A percentile compares a stretch with the other conserved stretches of the same genome.
Evolutionary conservation across 2,888 invertebrate species (phyloP).

Genomic region (Perithous albicinctus): DNA sequence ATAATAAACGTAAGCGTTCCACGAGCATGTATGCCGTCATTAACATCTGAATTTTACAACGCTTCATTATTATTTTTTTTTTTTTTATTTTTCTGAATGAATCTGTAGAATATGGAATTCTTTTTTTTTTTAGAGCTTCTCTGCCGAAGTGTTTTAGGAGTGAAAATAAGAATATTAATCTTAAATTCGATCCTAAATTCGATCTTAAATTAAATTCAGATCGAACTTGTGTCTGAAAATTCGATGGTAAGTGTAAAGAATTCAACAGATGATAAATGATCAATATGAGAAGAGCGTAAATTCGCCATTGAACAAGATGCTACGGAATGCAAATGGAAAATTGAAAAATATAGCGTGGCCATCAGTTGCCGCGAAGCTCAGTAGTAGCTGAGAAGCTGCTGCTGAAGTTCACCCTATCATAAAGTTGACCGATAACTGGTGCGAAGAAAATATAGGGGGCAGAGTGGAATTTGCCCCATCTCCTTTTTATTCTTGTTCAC

Average conservation of each 20-base stretch:
- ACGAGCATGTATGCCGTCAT: neutral
- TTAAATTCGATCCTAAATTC: no score
- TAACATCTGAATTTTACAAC: neutral
- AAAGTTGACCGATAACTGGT: constrained; percentile 50
- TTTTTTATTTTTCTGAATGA: no score
- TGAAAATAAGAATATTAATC: no score
- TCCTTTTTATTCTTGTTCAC: constrained; percentile 42
- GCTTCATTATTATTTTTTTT: neutral
- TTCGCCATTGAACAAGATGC: constrained; percentile 65
- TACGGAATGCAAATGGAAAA: constrained; percentile 78
- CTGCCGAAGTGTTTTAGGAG: no score
- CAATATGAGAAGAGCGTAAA: constrained; percentile 57
- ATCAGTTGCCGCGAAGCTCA: neutral
- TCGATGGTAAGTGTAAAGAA: no score
- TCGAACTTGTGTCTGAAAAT: no score
- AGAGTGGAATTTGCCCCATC: constrained; percentile 62
- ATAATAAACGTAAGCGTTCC: constrained; percentile 1
- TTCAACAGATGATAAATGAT: neutral
- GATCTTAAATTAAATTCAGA: no score
- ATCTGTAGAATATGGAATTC: neutral
- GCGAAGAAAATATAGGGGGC: constrained; percentile 28
- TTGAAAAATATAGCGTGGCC: constrained; percentile 45
- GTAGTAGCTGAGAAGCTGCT: neutral
- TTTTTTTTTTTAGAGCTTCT: neutral
- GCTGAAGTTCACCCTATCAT: constrained; percentile 14